Evolutionary conservation across 2,888 invertebrate genomes (phyloP).

Genomic region (Lasioglossum leucozonium): DNA sequence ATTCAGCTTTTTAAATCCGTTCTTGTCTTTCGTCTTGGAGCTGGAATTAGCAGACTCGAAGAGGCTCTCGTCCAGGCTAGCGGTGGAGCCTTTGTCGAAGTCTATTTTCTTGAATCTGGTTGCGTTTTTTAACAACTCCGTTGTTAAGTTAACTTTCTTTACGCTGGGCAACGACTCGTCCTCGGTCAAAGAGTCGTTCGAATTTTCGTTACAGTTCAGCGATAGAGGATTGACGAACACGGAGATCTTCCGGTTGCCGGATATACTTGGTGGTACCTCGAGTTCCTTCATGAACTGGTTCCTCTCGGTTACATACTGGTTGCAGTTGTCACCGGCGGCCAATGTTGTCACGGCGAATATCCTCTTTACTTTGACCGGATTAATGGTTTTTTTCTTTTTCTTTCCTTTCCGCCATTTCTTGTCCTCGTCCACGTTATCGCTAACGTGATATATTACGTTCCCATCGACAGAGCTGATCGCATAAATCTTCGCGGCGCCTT

Average conservation of each 20-base stretch:
- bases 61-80: conserved; percentile 81
- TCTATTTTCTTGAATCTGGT: conserved; percentile 81
- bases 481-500: conserved; percentile 87
- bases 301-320: conserved; percentile 84
- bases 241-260: conserved; percentile 86
- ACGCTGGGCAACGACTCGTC: conserved; percentile 73
- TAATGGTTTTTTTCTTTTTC: conserved; percentile 76
- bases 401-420: conserved; percentile 77
- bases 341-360: conserved; percentile 87
- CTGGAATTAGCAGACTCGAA: conserved; percentile 79
- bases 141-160: conserved; percentile 73
- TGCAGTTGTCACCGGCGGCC: conserved; percentile 83
- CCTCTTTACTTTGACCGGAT: conserved; percentile 84
- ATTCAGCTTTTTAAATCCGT: conserved; percentile 80
- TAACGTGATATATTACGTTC: conserved; percentile 89
- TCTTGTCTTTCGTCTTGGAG: conserved; percentile 76
- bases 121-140: conserved; percentile 80
- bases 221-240: conserved; percentile 89
- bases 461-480: conserved; percentile 94
- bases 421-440: conserved; percentile 83
- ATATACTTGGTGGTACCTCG: conserved; percentile 85
- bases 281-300: conserved; percentile 84
- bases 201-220: conserved; percentile 80
- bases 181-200: conserved; percentile 81
- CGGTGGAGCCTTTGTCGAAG: conserved; percentile 79